Evolutionary conservation across 2,797 vertebrate species (phyloP).

Genomic region (Thamnophis elegans): DNA sequence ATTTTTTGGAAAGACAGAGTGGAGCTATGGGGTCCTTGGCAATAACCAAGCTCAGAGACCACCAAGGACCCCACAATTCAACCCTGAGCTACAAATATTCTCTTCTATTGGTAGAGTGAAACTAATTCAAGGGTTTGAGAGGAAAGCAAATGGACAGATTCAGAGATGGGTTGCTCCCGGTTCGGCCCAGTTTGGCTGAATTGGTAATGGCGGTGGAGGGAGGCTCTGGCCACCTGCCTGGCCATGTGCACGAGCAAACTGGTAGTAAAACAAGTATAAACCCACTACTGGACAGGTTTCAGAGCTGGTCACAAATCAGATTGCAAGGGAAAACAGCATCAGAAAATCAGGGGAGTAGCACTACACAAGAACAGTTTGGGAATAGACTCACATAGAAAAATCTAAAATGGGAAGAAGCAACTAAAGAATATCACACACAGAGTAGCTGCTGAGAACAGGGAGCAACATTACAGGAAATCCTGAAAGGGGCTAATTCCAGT

Average conservation of each 20-base stretch:
- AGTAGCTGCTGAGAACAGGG: not conserved
- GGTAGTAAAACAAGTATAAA: too few relatives aligned
- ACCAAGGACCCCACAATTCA: not conserved
- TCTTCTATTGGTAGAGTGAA: not conserved
- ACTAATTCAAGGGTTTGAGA: not conserved
- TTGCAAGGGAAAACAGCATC: not conserved
- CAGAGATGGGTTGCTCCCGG: too few relatives aligned
- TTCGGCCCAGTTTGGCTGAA: too few relatives aligned
- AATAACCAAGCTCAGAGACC: not conserved
- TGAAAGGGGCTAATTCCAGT: not conserved
- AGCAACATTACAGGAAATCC: not conserved
- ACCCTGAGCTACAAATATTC: not conserved
- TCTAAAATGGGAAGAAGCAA: not conserved
- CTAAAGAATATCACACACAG: not conserved
- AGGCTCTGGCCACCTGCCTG: too few relatives aligned
- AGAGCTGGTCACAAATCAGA: not conserved
- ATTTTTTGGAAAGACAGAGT: too few relatives aligned
- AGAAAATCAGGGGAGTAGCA: not conserved
- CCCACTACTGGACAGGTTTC: not conserved
- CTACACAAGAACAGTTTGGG: not conserved
- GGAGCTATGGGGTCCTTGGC: not conserved
- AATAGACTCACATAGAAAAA: not conserved
- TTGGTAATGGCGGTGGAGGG: too few relatives aligned
- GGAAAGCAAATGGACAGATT: not conserved
- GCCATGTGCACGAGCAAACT: too few relatives aligned